Evolutionary conservation across 2,797 vertebrate species (phyloP).

Genomic region (Chelon auratus): DNA sequence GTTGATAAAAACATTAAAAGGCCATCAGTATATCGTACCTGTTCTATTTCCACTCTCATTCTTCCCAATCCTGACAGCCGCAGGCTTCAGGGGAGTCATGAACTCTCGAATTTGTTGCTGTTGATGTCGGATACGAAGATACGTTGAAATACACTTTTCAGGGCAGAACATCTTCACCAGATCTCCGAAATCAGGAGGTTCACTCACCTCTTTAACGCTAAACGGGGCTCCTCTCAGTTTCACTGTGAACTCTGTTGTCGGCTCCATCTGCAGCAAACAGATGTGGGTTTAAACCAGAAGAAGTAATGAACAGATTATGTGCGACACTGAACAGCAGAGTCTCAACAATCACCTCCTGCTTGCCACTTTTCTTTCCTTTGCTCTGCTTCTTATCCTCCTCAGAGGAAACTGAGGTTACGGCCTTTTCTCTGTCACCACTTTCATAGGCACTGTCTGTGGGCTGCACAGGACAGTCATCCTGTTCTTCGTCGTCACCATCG

Average conservation of each 20-base stretch:
- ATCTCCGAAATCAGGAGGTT: background rate
- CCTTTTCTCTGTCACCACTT: slow-evolving; percentile 65
- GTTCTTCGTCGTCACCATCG: slow-evolving; percentile 52
- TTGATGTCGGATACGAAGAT: slow-evolving; percentile 11
- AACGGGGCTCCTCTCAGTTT: slow-evolving; percentile 91
- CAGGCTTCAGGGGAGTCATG: slow-evolving; percentile 91
- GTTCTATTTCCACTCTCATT: slow-evolving; percentile 89
- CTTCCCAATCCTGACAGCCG: slow-evolving; percentile 88
- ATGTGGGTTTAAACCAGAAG: background rate
- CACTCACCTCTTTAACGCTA: slow-evolving; percentile 90
- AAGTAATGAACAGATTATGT: background rate
- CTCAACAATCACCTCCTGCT: slow-evolving; percentile 63
- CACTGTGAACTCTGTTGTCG: slow-evolving; percentile 87
- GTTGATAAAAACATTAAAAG: background rate
- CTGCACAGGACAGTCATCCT: slow-evolving; percentile 38
- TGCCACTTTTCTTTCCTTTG: slow-evolving; percentile 61
- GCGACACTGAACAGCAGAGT: background rate
- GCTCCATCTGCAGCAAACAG: slow-evolving; percentile 68
- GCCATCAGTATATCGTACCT: slow-evolving; percentile 76
- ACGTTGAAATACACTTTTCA: background rate
- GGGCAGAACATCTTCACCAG: background rate
- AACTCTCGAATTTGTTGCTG: slow-evolving; percentile 94
- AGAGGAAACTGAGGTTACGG: slow-evolving; percentile 31
- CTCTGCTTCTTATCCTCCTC: slow-evolving; percentile 55
- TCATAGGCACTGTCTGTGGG: slow-evolving; percentile 80